Evolutionary conservation across 2,797 vertebrate genomes (phyloP).

Genomic region (Pseudocheirus occidentalis): DNA sequence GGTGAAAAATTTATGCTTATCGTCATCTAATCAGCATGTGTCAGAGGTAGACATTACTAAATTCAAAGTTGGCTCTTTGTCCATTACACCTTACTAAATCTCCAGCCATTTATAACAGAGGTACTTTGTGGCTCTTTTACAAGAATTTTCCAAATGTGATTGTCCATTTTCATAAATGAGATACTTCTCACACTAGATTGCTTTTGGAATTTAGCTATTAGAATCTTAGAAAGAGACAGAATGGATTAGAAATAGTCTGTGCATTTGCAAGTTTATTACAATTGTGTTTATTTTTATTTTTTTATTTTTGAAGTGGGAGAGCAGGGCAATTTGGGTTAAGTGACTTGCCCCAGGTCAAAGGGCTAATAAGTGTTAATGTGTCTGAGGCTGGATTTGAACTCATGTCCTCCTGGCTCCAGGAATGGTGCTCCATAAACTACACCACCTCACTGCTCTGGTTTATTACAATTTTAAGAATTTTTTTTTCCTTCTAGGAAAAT

Average conservation of each 20-base stretch:
- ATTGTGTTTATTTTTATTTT: neutral
- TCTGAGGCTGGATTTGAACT: too few species aligned
- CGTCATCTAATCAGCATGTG: neutral
- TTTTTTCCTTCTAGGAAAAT: neutral
- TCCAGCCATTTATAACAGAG: neutral
- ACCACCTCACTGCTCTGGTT: neutral
- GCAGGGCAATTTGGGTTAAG: too few species aligned
- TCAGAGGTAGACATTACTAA: neutral
- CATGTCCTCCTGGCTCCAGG: too few species aligned
- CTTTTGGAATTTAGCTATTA: neutral
- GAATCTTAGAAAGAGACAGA: neutral
- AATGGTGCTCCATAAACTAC: too few species aligned
- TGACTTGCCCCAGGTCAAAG: too few species aligned
- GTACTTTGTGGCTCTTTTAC: neutral
- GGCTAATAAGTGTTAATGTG: too few species aligned
- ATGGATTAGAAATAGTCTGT: neutral
- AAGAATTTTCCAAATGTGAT: neutral
- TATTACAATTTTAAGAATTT: neutral
- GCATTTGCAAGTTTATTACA: neutral
- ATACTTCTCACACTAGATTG: neutral
- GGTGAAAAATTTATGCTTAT: neutral
- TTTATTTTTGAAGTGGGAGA: neutral
- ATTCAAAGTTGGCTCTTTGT: neutral
- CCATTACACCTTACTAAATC: neutral
- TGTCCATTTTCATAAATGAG: neutral